phyloP scores from a whole-genome alignment of 2,113 vertebrate genomes.

The Machaerirhynchus nigripectus region DNA sequence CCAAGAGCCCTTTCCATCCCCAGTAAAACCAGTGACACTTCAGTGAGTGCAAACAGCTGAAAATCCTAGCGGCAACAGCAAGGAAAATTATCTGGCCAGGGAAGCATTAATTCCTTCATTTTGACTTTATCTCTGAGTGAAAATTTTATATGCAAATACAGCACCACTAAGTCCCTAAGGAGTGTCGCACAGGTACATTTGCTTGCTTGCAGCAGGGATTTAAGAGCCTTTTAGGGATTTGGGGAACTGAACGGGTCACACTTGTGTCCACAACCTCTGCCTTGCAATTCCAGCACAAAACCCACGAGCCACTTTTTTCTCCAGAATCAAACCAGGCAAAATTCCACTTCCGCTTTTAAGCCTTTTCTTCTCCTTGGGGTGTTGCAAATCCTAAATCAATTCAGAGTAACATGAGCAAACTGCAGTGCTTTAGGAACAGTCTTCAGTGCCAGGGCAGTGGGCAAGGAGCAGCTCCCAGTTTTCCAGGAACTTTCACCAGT shows the following conservation, averaged over 20 bases:
- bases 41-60: not conserved
- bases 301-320: too few species aligned
- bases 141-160: not conserved
- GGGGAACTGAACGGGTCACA: not conserved
- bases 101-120: not conserved
- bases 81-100: not conserved
- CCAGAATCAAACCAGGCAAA: not conserved
- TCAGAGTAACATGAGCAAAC: not conserved
- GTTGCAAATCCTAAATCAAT: not conserved
- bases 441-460: not conserved
- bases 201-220: not conserved
- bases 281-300: not conserved
- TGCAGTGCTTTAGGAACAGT: not conserved
- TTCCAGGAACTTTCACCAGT: not conserved
- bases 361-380: not conserved
- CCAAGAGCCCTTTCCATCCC: not conserved
- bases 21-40: not conserved
- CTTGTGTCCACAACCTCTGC: accelerated
- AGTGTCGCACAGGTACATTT: accelerated
- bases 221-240: not conserved
- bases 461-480: not conserved
- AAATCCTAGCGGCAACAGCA: not conserved
- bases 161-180: not conserved
- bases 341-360: not conserved
- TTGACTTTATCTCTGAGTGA: not conserved